Evolutionary conservation across 2,113 vertebrate genomes (phyloP).

Genomic region (Nothocercus julius): DNA sequence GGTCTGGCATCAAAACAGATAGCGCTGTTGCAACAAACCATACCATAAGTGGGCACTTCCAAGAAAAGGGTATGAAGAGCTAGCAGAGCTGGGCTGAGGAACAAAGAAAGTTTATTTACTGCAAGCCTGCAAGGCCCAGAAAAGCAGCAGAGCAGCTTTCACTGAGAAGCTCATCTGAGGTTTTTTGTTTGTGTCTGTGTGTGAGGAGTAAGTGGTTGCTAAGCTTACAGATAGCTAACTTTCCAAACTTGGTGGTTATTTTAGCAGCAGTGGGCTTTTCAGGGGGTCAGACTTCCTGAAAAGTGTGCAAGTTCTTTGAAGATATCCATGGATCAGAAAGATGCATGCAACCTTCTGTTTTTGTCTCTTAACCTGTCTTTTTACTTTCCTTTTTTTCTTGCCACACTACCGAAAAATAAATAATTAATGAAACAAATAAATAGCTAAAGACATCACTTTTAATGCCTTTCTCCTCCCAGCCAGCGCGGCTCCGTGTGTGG

Average conservation of each 20-base stretch:
- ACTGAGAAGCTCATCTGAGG: background rate
- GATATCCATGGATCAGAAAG: background rate
- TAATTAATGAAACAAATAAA: no score
- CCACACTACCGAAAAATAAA: background rate
- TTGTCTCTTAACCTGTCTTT: background rate
- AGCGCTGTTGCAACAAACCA: background rate
- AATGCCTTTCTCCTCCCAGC: constrained; percentile 15
- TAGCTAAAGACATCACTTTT: no score
- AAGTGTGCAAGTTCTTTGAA: background rate
- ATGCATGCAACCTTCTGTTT: background rate
- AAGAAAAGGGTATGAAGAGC: background rate
- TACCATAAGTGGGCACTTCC: no score
- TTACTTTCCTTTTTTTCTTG: background rate
- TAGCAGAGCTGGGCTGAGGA: background rate
- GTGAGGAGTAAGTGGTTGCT: background rate
- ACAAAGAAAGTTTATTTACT: background rate
- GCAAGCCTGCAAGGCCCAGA: background rate
- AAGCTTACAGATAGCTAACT: background rate
- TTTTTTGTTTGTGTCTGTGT: background rate
- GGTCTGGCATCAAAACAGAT: background rate
- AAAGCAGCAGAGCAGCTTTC: background rate
- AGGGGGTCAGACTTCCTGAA: background rate
- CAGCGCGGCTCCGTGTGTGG: background rate
- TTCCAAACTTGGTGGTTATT: background rate
- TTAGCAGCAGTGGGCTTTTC: background rate